These are phyloP conservation scores for Prenolepis imparis DNA, from an alignment of 2,888 invertebrate species.

Conservation along the genomic window DNA sequence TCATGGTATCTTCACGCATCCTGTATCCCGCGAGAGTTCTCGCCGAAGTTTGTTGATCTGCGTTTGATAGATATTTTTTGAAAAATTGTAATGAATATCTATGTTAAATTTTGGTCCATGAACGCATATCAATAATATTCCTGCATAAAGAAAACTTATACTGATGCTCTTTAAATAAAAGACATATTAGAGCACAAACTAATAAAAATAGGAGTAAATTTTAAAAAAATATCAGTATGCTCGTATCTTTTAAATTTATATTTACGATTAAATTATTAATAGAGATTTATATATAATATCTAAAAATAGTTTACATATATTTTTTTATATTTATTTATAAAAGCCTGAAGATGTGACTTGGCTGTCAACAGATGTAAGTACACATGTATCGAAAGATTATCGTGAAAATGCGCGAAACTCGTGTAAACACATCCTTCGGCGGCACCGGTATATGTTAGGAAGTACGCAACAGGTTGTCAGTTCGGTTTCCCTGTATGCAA, in stretches of 20 bases:
- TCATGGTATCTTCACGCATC: constrained; percentile 61
- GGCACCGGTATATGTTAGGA: constrained; percentile 34
- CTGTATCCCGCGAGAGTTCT: constrained; percentile 25
- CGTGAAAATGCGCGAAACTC: constrained; percentile 1
- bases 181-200: neutral
- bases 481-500: constrained; percentile 54
- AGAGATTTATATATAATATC: neutral
- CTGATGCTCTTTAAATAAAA: neutral
- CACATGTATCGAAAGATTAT: constrained; percentile 16
- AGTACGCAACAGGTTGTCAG: constrained; percentile 76
- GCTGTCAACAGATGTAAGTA: constrained; percentile 43
- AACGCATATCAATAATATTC: neutral
- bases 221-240: neutral
- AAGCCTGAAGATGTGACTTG: neutral
- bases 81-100: neutral
- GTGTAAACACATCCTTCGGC: constrained; percentile 41
- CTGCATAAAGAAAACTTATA: neutral
- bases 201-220: neutral
- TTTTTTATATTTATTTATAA: neutral
- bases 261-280: neutral
- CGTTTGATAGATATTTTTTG: neutral
- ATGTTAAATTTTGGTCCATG: neutral
- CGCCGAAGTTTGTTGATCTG: constrained; percentile 1
- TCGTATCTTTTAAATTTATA: neutral
- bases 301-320: neutral